Evolutionary conservation across 2,113 vertebrate species (phyloP).

Genomic region (Orcinus orca): DNA sequence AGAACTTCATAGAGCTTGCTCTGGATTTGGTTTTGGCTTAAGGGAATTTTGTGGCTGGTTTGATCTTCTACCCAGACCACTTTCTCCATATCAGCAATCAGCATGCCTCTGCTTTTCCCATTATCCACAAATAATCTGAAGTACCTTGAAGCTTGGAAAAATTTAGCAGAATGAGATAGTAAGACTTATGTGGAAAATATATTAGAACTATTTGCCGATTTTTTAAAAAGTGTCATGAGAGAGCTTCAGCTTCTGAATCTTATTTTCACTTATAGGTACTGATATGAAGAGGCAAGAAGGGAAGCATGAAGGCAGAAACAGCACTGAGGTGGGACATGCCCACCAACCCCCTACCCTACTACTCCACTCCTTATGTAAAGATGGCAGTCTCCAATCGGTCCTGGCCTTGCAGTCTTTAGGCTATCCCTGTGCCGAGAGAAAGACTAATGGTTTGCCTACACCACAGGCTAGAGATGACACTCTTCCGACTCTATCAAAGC

Average conservation of each 20-base stretch:
- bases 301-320: not conserved
- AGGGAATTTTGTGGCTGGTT: not conserved
- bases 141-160: not conserved
- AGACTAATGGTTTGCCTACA: no score
- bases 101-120: not conserved
- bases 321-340: not conserved
- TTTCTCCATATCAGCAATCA: not conserved
- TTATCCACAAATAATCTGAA: slow-evolving; percentile 28
- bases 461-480: not conserved
- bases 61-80: not conserved
- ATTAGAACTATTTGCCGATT: not conserved
- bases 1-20: not conserved
- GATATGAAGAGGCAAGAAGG: not conserved
- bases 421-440: not conserved
- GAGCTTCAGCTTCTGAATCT: not conserved
- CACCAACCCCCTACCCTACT: no score
- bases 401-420: not conserved
- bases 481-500: not conserved
- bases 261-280: not conserved
- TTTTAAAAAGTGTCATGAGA: not conserved
- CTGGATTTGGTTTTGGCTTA: not conserved
- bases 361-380: no score
- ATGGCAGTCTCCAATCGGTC: not conserved
- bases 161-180: not conserved
- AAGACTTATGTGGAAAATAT: not conserved